Evolutionary conservation across 1,140 invertebrate genomes (phyloP).

Genomic region (Cataglyphis hispanica): DNA sequence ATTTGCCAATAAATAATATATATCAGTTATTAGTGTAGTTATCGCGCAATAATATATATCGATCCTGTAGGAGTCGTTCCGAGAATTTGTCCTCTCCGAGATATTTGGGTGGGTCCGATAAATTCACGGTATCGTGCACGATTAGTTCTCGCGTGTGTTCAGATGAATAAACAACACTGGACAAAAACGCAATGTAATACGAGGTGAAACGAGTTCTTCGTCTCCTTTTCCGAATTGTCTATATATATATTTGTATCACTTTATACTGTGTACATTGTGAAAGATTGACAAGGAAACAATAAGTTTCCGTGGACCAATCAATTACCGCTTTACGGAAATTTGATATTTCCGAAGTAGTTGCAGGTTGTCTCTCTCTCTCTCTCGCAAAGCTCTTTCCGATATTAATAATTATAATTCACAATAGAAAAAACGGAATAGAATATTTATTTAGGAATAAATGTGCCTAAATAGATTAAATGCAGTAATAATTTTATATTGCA

Average conservation of each 20-base stretch:
- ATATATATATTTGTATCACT: not conserved
- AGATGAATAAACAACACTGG: constrained; percentile 1
- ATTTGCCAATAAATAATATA: constrained; percentile 3
- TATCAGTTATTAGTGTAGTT: not conserved
- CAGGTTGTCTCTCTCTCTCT: no score
- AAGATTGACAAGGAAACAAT: constrained; percentile 18
- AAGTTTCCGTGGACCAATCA: constrained; percentile 8
- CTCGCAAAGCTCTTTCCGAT: not conserved
- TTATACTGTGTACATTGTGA: not conserved
- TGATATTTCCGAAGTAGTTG: not conserved
- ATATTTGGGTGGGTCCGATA: constrained; percentile 45
- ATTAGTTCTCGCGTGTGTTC: not conserved
- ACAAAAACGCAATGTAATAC: constrained; percentile 17
- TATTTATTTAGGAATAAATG: not conserved
- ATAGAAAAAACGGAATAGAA: not conserved
- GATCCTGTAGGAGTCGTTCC: constrained; percentile 14
- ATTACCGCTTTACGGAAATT: not conserved
- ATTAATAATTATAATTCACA: not conserved
- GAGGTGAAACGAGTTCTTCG: not conserved
- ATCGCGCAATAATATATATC: constrained; percentile 53
- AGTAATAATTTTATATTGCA: not conserved
- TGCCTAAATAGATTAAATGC: not conserved
- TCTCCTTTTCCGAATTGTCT: not conserved
- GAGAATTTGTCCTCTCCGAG: not conserved
- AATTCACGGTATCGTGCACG: constrained; percentile 8